Conservation (phyloP, 2,797 vertebrate genomes). For the Morelia viridis region DNA sequence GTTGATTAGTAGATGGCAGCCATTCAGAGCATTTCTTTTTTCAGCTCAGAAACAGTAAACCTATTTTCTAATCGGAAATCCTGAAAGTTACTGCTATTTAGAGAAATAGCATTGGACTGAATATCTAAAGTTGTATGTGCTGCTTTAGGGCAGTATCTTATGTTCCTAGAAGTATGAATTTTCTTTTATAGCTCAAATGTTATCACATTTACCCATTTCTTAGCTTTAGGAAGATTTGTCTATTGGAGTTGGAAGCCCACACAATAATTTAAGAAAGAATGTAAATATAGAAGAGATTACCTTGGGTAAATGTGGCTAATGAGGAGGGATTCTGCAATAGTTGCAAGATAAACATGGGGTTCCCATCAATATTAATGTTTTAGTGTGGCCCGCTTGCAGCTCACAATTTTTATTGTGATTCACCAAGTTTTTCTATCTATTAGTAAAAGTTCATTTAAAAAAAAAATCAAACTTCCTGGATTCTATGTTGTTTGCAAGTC, state of each 20-base stretch:
- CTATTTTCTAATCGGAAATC: neutral
- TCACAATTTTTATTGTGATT: neutral
- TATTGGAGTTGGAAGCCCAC: neutral
- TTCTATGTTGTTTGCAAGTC: neutral
- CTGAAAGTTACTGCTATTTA: neutral
- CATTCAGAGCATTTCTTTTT: neutral
- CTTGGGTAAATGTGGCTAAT: neutral
- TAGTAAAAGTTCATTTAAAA: neutral
- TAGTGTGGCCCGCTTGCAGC: neutral
- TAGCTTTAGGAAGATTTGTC: neutral
- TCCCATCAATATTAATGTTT: neutral
- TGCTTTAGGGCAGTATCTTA: neutral
- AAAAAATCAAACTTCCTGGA: neutral
- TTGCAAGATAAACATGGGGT: neutral
- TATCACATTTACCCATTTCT: neutral
- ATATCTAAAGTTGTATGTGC: neutral
- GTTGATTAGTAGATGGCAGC: neutral
- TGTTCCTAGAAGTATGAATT: neutral
- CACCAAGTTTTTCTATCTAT: neutral
- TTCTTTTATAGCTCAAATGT: neutral
- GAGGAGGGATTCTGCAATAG: neutral
- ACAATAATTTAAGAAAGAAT: neutral
- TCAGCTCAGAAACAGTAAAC: neutral
- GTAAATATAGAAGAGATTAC: neutral
- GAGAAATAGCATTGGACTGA: neutral